Evolutionary conservation across 2,113 vertebrate species (phyloP).

Genomic region (Tragelaphus imberbis): DNA sequence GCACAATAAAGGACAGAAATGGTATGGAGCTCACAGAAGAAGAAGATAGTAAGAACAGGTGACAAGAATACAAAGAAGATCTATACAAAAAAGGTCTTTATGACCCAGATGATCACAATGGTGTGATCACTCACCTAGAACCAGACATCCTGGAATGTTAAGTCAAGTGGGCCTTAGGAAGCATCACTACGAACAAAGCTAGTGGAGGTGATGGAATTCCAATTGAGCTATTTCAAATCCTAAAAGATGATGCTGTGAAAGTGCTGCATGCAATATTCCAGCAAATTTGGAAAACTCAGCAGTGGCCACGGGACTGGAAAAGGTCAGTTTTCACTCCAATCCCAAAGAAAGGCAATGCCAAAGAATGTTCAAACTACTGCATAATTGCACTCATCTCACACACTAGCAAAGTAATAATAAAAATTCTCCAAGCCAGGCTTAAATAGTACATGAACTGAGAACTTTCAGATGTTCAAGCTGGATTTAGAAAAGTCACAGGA

Average conservation of each 20-base stretch:
- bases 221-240: neutral
- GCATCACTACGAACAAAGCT: neutral
- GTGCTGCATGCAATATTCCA: neutral
- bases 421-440: neutral
- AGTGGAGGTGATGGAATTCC: neutral
- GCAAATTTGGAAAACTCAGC: neutral
- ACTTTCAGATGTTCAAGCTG: neutral
- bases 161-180: neutral
- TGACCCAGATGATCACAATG: neutral
- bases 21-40: neutral
- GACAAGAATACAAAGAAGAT: neutral
- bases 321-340: neutral
- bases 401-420: neutral
- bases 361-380: neutral
- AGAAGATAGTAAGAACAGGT: neutral
- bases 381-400: neutral
- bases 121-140: neutral
- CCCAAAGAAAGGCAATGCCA: neutral
- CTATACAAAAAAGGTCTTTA: neutral
- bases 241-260: neutral
- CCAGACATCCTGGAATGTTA: neutral
- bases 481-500: neutral
- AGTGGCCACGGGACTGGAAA: neutral
- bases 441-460: neutral
- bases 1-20: neutral